Base-by-base conservation (phyloP, 1,140 invertebrate species). In the Danaus melanippus region DNA sequence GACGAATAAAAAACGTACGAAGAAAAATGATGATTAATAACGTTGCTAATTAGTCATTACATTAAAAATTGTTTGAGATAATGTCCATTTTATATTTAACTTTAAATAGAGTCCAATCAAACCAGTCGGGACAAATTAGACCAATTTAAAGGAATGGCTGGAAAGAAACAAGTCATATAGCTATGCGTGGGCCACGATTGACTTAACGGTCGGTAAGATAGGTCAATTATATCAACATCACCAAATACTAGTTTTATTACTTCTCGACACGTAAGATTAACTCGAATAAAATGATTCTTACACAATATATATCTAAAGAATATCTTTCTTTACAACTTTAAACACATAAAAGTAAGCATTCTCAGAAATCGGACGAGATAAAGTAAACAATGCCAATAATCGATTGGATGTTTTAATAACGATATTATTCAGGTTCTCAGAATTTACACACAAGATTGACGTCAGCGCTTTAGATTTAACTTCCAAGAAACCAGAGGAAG, bases 31-130 rank as follows among this genome's bases (percentile, higher is more conserved):
- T 32, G 21, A 32, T 32, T 32, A 32, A 32, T 32, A 32, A 32
- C 2, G 21, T 32, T 32, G 7, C 21, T 32, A 32, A 32, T 32
- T 32, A 32, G 21, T 32, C 21, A 32, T 32, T 32, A 32, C 21
- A 32, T 32, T 32, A 32, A 32, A 32, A 32, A 8, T 8, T 32
- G 21, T 32, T 3, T 32, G 21, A 4, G 4, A 7, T 32, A 12
- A 50, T 41, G 44, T 46, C 11, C 44, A 12, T 11, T 41, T 32
- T 41, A 41, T 39, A 50, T 58, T 56, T 47, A 44, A 57, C 59
- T 56, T 71, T 68, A 70, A 78, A 75, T 76, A 64, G 65, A 67
- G 55, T 69, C 62, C 70, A 81, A 79, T 77, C 66, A 74, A 74
- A 70, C 66, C 74, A 63, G 67, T 71, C 75, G 65, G 63, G 56